Conservation (phyloP, 2,888 invertebrate genomes). For the Amphipyra berbera region DNA sequence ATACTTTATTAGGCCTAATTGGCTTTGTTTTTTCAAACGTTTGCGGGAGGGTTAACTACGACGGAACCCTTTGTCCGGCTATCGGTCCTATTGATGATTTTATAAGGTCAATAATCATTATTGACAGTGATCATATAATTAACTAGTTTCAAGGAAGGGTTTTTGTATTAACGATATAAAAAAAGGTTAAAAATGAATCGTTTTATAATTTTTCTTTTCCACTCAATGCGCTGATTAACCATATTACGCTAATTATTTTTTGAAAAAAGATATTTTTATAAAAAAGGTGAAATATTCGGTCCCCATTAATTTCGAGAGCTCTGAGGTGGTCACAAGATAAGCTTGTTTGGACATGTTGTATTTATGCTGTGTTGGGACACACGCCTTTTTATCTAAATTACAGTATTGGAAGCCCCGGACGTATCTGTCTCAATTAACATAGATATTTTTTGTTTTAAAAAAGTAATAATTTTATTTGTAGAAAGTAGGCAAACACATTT, state of each 20-base stretch:
- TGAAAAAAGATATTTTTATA: slow-evolving; percentile 50
- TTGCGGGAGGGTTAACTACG: slow-evolving; percentile 68
- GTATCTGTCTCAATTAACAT: slow-evolving; percentile 82
- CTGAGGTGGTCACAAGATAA: slow-evolving; percentile 86
- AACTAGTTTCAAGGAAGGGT: slow-evolving; percentile 80
- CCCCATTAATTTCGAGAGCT: slow-evolving; percentile 83
- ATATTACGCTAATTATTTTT: slow-evolving; percentile 59
- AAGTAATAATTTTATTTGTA: slow-evolving; percentile 46
- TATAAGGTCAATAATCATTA: slow-evolving; percentile 88
- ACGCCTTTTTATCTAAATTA: slow-evolving; percentile 85
- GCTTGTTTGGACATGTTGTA: slow-evolving; percentile 82
- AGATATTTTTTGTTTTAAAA: slow-evolving; percentile 62
- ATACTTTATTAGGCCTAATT: slow-evolving; percentile 85
- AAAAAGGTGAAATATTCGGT: slow-evolving; percentile 71
- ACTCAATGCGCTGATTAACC: slow-evolving; percentile 60
- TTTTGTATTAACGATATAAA: slow-evolving; percentile 50
- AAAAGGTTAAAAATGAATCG: slow-evolving; percentile 56
- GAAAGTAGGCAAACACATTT: slow-evolving; percentile 51
- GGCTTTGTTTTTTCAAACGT: slow-evolving; percentile 83
- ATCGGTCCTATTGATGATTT: slow-evolving; percentile 88
- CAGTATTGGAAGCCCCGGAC: slow-evolving; percentile 82
- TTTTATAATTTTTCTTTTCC: slow-evolving; percentile 59
- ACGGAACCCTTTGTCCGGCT: slow-evolving; percentile 78
- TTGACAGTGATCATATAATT: slow-evolving; percentile 86
- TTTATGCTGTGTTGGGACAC: slow-evolving; percentile 82